Evolutionary conservation across 2,888 invertebrate species (phyloP), one percentile per base, ranked within the genome.

Genomic region (Papilio protenor): DNA sequence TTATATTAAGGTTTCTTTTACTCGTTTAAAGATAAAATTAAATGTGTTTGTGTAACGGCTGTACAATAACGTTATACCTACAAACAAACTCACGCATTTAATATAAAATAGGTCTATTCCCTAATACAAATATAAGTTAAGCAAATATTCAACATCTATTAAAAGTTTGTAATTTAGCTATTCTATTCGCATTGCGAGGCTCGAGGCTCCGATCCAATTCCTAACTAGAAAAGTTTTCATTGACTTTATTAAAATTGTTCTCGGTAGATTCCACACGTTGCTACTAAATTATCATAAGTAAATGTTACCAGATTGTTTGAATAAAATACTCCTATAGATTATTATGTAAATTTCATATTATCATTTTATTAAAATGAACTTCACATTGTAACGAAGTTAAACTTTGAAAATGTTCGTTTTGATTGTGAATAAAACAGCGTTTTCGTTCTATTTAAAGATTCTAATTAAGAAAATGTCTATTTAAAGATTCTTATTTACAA

Each of bases 211-310:
- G 45, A 45, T 10, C 12, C n/a, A 69, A 69, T 69, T 69, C 21
- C 66, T 69, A 69, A 69, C 66, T 69, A 45, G 40, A 69, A 69
- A 69, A 69, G 21, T 69, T 69, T 69, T 45, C 66, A 69, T 69
- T 69, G 66, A 69, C 66, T 73, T 73, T 73, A 61, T 73, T 73
- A 73, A 73, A 73, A 73, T 73, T 61, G 73, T 73, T 61, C 61
- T 73, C 14, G 47, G 61, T 73, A 23, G 47, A 61, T 47, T 47
- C 73, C 73, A 61, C 61, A 73, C 61, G 27, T 21, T 61, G 66
- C n/a, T 12, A 16, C 40, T 12, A 69, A 45, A 69, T 69, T 69
- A 69, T 45, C 66, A 69, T 69, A 69, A 69, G 27, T 69, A 69
- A 69, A 69, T 69, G 45, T 69, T 69, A 45, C n/a, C 10, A 69